phyloP scores from a whole-genome alignment of 53 echinoderm and acorn worm species.

The Actinopyga echinites region DNA sequence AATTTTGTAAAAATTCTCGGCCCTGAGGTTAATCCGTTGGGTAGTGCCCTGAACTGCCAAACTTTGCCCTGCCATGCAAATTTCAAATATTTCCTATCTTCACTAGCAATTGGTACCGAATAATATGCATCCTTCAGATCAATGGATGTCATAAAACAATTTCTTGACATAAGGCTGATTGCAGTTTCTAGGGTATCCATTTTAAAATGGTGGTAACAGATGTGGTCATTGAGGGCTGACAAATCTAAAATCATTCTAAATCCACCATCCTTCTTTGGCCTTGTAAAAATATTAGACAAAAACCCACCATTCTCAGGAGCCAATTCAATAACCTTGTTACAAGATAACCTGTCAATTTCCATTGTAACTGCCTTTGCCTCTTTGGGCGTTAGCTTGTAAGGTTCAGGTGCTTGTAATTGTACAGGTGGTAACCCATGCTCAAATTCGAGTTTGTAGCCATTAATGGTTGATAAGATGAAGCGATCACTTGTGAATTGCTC shows the following conservation, averaged over 20 bases:
- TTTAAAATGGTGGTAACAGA: constrained; percentile 47
- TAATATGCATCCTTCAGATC: constrained; percentile 77
- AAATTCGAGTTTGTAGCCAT: constrained; percentile 50
- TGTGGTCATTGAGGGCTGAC: constrained; percentile 41
- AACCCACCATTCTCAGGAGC: constrained; percentile 38
- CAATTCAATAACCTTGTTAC: constrained; percentile 45
- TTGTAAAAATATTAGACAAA: constrained; percentile 56
- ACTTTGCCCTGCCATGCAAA: constrained; percentile 53
- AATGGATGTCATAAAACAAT: constrained; percentile 58
- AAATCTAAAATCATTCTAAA: constrained; percentile 41
- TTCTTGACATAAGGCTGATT: background rate
- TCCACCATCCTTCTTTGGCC: constrained; percentile 63
- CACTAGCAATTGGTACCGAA: constrained; percentile 52
- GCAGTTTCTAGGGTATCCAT: constrained; percentile 69
- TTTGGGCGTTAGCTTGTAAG: background rate
- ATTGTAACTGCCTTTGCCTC: background rate
- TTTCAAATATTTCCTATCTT: constrained; percentile 51
- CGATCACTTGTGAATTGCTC: constrained; percentile 1
- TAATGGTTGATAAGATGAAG: constrained; percentile 20
- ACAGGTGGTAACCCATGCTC: background rate
- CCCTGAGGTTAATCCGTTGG: constrained; percentile 62
- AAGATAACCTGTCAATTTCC: constrained; percentile 37
- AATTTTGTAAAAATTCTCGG: constrained; percentile 69
- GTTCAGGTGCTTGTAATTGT: background rate
- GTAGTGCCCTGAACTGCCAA: constrained; percentile 57